phyloP scores from a whole-genome alignment of 2,888 invertebrate species.

The Mermis nigrescens region DNA sequence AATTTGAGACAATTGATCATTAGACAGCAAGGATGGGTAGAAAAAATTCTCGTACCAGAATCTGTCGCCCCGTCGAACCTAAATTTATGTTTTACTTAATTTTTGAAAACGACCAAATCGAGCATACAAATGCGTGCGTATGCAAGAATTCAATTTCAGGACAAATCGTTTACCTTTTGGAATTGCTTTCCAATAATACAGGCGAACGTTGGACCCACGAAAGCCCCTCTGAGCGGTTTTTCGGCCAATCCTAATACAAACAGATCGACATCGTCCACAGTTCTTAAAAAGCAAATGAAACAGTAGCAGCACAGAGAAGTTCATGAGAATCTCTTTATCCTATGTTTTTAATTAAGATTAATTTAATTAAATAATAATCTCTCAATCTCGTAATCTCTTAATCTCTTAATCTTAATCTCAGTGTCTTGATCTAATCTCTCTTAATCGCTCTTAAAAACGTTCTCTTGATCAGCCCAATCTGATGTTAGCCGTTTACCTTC shows the following conservation, averaged over 20 bases:
- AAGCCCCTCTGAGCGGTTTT: conserved; percentile 23
- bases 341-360: not conserved
- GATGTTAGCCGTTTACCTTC: too few species aligned
- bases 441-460: too few species aligned
- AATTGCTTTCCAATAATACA: conserved; percentile 29
- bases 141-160: not conserved
- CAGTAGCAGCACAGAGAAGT: too few species aligned
- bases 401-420: too few species aligned
- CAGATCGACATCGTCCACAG: conserved; percentile 27
- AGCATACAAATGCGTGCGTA: too few species aligned
- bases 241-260: conserved; percentile 29
- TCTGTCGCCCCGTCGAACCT: conserved; percentile 11
- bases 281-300: conserved; percentile 4
- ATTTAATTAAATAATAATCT: not conserved
- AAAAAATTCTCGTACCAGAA: conserved; percentile 27
- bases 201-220: conserved; percentile 29
- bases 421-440: too few species aligned
- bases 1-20: conserved; percentile 25
- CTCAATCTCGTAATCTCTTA: not conserved
- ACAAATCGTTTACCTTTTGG: conserved; percentile 19
- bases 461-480: too few species aligned
- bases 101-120: not conserved
- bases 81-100: not conserved
- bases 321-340: too few species aligned
- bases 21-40: conserved; percentile 25